A percentile compares a stretch with the other conserved stretches of the same genome.
phyloP scores from a whole-genome alignment of 2,797 vertebrate genomes.

The Aplochiton taeniatus region DNA sequence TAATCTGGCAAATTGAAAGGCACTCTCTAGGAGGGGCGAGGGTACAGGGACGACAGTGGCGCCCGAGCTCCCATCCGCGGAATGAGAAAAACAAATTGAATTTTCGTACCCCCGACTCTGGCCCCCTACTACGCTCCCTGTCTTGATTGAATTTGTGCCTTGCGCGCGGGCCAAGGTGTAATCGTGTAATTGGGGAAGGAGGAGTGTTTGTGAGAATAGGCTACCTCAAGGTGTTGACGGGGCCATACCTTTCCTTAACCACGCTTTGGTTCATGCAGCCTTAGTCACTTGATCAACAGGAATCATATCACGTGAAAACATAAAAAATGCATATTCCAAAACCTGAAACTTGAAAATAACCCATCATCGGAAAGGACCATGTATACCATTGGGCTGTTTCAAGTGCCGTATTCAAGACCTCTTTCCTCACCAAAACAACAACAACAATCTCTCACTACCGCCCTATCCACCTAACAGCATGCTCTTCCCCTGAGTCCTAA shows the following conservation, averaged over 20 bases:
- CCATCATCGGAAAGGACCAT: too few species aligned
- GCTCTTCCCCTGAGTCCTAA: constrained; percentile 30
- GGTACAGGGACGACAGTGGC: constrained; percentile 37
- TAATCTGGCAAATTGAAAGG: constrained; percentile 79
- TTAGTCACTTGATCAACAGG: background rate
- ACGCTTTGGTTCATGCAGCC: background rate
- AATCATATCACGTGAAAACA: background rate
- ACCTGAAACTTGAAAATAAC: too few species aligned
- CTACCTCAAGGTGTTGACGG: constrained; percentile 19
- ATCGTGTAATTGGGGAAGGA: constrained; percentile 28
- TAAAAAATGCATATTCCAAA: too few species aligned
- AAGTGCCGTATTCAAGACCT: background rate
- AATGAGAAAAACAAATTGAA: constrained; percentile 75
- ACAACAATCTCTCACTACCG: constrained; percentile 25
- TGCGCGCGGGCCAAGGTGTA: constrained; percentile 25
- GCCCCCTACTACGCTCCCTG: constrained; percentile 28
- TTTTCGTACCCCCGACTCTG: constrained; percentile 49
- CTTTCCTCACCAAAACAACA: constrained; percentile 10
- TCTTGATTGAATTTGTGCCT: constrained; percentile 67
- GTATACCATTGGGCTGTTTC: background rate
- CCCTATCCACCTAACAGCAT: constrained; percentile 16
- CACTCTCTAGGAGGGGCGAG: constrained; percentile 56
- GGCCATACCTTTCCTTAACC: background rate
- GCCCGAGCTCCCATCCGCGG: constrained; percentile 58
- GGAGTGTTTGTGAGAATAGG: constrained; percentile 22